Conservation (phyloP, 1,140 invertebrate genomes). For the Trichonephila inaurata region DNA sequence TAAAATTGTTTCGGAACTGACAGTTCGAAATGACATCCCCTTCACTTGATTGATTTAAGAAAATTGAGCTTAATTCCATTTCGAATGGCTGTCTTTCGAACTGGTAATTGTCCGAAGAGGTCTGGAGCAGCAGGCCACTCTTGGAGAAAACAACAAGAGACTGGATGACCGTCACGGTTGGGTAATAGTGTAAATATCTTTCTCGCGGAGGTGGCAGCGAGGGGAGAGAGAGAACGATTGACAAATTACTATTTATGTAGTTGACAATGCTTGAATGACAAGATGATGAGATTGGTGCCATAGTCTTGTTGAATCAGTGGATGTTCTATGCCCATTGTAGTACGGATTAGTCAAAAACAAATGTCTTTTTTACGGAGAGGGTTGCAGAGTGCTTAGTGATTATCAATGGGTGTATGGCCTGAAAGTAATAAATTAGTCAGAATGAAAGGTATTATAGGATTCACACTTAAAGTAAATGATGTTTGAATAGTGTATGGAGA, state of each 20-base stretch:
- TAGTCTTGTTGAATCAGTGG: constrained; percentile 24
- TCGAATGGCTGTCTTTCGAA: not conserved
- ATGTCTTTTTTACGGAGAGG: not conserved
- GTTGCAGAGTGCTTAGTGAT: not conserved
- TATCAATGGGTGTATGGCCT: not conserved
- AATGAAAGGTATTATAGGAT: too few species aligned
- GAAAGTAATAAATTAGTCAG: too few species aligned
- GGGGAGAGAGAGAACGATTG: constrained; percentile 3
- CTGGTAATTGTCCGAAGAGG: constrained; percentile 4
- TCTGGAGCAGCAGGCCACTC: not conserved
- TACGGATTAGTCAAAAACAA: constrained; percentile 15
- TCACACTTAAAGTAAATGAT: too few species aligned
- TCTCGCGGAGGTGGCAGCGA: not conserved
- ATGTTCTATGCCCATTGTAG: not conserved
- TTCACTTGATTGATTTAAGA: constrained; percentile 26
- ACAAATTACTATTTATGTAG: constrained; percentile 68
- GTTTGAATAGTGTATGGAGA: too few species aligned
- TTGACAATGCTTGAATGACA: constrained; percentile 53
- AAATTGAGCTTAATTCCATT: constrained; percentile 50
- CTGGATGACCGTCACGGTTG: constrained; percentile 33
- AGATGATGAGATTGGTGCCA: constrained; percentile 44
- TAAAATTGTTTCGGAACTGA: not conserved
- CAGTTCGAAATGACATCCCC: not conserved
- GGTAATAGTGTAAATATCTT: constrained; percentile 52
- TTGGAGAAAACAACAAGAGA: constrained; percentile 7